Percentiles rank a stretch among this genome's conserved stretches.
Evolutionary conservation across 2,797 vertebrate genomes (phyloP).

Genomic region (Oreochromis grahami): DNA sequence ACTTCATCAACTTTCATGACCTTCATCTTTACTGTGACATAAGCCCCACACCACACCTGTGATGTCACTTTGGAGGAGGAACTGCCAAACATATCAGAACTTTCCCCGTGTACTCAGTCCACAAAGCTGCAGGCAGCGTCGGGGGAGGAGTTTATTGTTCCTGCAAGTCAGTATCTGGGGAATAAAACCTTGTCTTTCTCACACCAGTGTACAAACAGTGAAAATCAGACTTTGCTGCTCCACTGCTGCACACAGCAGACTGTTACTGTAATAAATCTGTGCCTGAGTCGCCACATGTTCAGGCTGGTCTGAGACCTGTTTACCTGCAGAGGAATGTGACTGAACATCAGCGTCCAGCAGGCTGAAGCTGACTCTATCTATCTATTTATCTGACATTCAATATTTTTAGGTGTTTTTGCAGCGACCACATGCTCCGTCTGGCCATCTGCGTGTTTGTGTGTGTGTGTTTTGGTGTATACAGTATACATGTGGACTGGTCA

Average conservation of each 20-base stretch:
- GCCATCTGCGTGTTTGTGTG: constrained; percentile 34
- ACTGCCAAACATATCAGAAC: background rate
- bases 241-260: background rate
- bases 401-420: constrained; percentile 13
- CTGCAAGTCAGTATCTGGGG: background rate
- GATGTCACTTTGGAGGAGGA: background rate
- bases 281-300: background rate
- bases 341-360: background rate
- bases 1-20: background rate
- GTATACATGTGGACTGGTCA: constrained; percentile 26
- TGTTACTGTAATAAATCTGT: background rate
- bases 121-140: background rate
- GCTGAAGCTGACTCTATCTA: background rate
- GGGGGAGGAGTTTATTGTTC: background rate
- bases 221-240: background rate
- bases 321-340: background rate
- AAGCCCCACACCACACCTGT: background rate
- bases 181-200: background rate
- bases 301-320: background rate
- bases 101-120: background rate
- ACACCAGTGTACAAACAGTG: background rate
- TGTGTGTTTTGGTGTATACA: background rate
- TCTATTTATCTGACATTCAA: background rate
- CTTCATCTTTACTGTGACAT: background rate
- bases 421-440: constrained; percentile 20